Percentiles rank a stretch among this genome's conserved stretches.
Evolutionary conservation across 35 echinoderm and acorn worm species (phyloP).

Genomic region (Eucidaris tribuloides): DNA sequence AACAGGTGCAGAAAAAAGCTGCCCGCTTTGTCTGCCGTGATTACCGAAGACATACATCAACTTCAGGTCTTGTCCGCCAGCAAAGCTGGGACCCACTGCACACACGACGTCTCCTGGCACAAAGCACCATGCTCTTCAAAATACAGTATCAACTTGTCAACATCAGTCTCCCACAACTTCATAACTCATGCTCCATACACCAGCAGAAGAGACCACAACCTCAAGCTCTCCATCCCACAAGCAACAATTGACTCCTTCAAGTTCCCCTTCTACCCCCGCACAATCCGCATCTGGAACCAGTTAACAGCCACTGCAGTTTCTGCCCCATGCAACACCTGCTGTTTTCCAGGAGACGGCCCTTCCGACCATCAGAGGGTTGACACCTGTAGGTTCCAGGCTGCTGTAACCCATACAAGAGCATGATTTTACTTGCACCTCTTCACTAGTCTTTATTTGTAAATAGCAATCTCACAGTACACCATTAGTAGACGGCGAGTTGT

Average conservation of each 20-base stretch:
- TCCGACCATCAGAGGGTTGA: constrained; percentile 19
- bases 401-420: neutral
- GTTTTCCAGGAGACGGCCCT: constrained; percentile 13
- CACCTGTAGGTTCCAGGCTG: constrained; percentile 3
- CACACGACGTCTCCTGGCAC: too few relatives aligned
- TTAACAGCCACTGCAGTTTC: neutral
- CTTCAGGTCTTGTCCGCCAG: too few relatives aligned
- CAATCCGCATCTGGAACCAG: constrained; percentile 3
- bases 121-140: neutral
- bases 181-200: constrained; percentile 15
- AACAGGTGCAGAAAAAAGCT: too few relatives aligned
- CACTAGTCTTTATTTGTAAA: neutral
- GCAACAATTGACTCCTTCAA: constrained; percentile 19
- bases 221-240: constrained; percentile 1
- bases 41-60: too few relatives aligned
- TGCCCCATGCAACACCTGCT: neutral
- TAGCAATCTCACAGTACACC: neutral
- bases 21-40: too few relatives aligned
- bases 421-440: neutral
- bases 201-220: neutral
- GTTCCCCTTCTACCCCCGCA: constrained; percentile 7
- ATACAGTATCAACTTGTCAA: neutral
- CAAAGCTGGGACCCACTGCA: too few relatives aligned
- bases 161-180: neutral
- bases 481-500: too few relatives aligned